These are phyloP conservation scores for Stenoptilia bipunctidactyla DNA, from an alignment of 2,888 invertebrate genomes.

Conservation along the genomic window DNA sequence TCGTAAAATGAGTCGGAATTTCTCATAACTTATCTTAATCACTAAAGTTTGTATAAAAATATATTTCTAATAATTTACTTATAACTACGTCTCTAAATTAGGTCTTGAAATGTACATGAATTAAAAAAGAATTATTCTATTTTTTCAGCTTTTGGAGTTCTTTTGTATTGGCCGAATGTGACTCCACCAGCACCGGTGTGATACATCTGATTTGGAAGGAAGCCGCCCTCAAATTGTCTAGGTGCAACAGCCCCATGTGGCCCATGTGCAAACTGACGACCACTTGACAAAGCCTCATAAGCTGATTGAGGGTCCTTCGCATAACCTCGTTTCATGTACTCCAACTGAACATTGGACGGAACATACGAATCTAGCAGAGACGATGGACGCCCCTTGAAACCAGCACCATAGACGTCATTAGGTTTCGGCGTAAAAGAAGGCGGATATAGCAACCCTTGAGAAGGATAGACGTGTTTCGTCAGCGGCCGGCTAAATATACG, in stretches of 20 bases:
- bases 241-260: slow-evolving; percentile 27
- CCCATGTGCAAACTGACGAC: slow-evolving; percentile 24
- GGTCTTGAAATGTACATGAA: too few relatives aligned
- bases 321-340: slow-evolving; percentile 56
- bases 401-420: slow-evolving; percentile 27
- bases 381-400: slow-evolving; percentile 46
- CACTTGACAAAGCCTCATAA: slow-evolving; percentile 51
- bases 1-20: too few relatives aligned
- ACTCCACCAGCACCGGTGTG: slow-evolving; percentile 54
- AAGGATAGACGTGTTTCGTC: slow-evolving; percentile 42
- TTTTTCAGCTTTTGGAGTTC: slow-evolving; percentile 43
- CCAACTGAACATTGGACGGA: slow-evolving; percentile 67
- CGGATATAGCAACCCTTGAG: slow-evolving; percentile 23
- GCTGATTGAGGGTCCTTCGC: slow-evolving; percentile 48
- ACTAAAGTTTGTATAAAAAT: too few relatives aligned
- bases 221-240: slow-evolving; percentile 52
- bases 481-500: slow-evolving; percentile 41
- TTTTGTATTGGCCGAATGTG: slow-evolving; percentile 55
- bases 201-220: slow-evolving; percentile 63
- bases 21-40: too few relatives aligned
- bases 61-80: too few relatives aligned
- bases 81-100: too few relatives aligned
- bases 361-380: slow-evolving; percentile 73
- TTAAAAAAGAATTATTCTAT: neutral
- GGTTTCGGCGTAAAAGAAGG: slow-evolving; percentile 31